phyloP scores from a whole-genome alignment of 2,113 vertebrate genomes.

The Sturnus vulgaris region DNA sequence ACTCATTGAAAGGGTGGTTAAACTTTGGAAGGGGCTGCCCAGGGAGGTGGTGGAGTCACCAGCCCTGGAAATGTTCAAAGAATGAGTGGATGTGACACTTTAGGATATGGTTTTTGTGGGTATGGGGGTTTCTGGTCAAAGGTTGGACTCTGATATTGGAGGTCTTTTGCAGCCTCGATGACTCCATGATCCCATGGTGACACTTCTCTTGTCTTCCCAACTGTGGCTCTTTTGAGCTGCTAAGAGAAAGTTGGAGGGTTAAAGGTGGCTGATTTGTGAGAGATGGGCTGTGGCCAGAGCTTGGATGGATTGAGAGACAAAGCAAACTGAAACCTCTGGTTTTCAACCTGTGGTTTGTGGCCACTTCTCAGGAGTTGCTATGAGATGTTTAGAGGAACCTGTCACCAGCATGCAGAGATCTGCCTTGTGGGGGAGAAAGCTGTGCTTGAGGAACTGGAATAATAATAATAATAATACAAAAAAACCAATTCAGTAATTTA shows the following conservation, averaged over 20 bases:
- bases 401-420: not conserved
- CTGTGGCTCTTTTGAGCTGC: not conserved
- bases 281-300: not conserved
- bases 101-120: not conserved
- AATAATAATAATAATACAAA: not conserved
- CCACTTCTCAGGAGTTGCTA: not conserved
- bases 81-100: not conserved
- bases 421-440: not conserved
- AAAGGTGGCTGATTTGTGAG: not conserved
- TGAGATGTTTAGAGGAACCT: not conserved
- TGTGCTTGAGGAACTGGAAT: not conserved
- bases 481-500: not conserved
- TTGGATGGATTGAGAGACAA: not conserved
- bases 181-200: not conserved
- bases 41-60: not conserved
- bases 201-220: rapidly evolving
- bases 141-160: not conserved
- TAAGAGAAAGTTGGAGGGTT: no score
- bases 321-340: not conserved
- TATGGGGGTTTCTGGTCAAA: not conserved
- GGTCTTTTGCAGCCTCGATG: not conserved
- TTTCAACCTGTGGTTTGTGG: not conserved
- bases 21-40: not conserved
- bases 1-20: not conserved
- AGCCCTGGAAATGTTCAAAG: not conserved